Percentiles rank a stretch among this genome's conserved stretches.
Conservation (phyloP, 2,797 vertebrate genomes). For the Pangasius krempfi region DNA sequence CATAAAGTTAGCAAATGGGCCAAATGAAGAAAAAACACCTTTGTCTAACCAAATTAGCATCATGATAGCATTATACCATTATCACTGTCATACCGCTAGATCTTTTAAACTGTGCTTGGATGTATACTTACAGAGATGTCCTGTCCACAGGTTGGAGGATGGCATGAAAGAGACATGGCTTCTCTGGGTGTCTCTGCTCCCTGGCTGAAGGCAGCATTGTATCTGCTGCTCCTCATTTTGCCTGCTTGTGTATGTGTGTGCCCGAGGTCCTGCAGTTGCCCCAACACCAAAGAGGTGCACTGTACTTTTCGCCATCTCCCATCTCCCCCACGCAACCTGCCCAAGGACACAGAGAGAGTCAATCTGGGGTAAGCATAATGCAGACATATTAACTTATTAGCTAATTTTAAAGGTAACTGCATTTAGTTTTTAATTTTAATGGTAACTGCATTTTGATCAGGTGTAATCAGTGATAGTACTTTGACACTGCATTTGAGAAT, state of each 20-base stretch:
- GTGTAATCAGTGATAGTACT: not conserved
- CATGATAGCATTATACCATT: not conserved
- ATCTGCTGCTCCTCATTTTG: slow-evolving; percentile 50
- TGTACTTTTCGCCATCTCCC: slow-evolving; percentile 68
- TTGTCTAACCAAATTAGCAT: not conserved
- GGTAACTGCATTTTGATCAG: not conserved
- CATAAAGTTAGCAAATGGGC: not conserved
- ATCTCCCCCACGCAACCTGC: slow-evolving; percentile 59
- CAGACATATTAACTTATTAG: not conserved
- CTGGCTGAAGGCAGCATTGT: slow-evolving; percentile 53
- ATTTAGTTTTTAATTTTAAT: not conserved
- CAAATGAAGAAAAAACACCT: not conserved
- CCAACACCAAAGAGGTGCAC: slow-evolving; percentile 63
- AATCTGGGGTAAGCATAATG: slow-evolving; percentile 63
- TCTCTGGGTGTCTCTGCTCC: slow-evolving; percentile 47
- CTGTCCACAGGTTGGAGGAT: slow-evolving; percentile 51
- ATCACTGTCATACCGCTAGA: not conserved
- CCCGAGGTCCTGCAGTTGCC: slow-evolving; percentile 64
- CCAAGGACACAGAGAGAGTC: slow-evolving; percentile 61
- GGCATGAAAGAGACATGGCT: slow-evolving; percentile 63
- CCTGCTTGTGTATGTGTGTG: slow-evolving; percentile 44
- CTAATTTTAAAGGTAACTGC: not conserved
- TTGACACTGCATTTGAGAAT: not conserved
- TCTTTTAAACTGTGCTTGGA: not conserved
- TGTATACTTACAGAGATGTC: slow-evolving; percentile 34